phyloP scores from a whole-genome alignment of 2,113 vertebrate genomes.

The Mionectes macconnelli region DNA sequence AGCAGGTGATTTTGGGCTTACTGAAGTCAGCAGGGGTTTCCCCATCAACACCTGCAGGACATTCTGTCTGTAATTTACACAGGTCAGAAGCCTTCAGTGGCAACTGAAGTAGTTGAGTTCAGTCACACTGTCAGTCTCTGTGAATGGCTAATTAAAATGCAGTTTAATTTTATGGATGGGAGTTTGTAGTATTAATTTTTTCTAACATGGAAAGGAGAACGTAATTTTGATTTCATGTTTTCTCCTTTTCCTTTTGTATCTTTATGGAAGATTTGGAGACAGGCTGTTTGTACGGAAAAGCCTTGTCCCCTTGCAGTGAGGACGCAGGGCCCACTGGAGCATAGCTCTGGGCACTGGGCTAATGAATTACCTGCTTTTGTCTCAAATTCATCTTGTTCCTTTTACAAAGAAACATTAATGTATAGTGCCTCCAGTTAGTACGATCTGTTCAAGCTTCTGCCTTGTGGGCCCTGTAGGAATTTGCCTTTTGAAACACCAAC shows the following conservation, averaged over 20 bases:
- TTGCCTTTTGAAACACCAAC: not conserved
- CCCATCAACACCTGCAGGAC: not conserved
- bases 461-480: constrained; percentile 48
- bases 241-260: not conserved
- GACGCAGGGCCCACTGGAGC: not conserved
- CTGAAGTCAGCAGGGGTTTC: not conserved
- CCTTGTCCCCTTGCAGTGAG: not conserved
- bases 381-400: constrained; percentile 68
- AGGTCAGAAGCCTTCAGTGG: not conserved
- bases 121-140: not conserved
- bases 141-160: not conserved
- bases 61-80: not conserved
- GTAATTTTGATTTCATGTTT: not conserved
- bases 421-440: constrained; percentile 28
- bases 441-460: constrained; percentile 64
- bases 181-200: not conserved
- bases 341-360: not conserved
- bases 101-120: not conserved
- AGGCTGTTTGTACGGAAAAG: not conserved
- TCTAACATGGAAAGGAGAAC: not conserved
- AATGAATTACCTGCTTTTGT: not conserved
- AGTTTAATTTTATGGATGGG: not conserved
- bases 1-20: not conserved
- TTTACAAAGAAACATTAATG: constrained; percentile 50
- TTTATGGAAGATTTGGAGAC: not conserved